phyloP scores from a whole-genome alignment of 92 coral and sea anemone genomes.

The Zoanthus sansibaricus region DNA sequence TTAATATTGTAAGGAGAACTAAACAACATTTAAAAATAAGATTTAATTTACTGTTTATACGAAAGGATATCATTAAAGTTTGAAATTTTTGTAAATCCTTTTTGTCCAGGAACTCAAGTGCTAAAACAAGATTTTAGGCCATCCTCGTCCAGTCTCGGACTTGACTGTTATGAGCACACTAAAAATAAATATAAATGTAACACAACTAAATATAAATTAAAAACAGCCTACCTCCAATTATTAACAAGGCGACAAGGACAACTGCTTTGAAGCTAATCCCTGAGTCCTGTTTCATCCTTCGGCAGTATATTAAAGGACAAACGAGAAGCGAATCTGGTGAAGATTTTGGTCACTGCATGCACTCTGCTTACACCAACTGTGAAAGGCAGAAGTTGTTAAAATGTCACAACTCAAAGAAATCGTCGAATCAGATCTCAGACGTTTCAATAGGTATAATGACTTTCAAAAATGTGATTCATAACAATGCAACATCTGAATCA shows the following conservation, averaged over 20 bases:
- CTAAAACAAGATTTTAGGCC: background rate
- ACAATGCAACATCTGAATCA: constrained; percentile 47
- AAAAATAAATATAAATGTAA: background rate
- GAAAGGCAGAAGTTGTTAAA: background rate
- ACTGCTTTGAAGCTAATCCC: background rate
- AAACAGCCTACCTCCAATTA: constrained; percentile 8
- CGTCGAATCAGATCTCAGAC: constrained; percentile 28
- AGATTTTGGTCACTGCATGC: background rate
- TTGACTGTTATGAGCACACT: background rate
- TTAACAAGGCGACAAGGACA: background rate
- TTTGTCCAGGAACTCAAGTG: background rate
- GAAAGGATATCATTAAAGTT: background rate
- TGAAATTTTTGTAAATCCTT: background rate
- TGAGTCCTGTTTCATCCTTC: background rate
- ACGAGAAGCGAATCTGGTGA: background rate
- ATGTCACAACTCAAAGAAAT: constrained; percentile 34
- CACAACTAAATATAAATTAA: background rate
- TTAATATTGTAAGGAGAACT: background rate
- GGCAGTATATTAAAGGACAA: background rate
- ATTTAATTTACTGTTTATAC: background rate
- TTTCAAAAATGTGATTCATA: background rate
- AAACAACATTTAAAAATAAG: background rate
- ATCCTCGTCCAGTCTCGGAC: background rate
- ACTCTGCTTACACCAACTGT: background rate
- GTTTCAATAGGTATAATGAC: constrained; percentile 38